Base-by-base conservation (phyloP, 2,888 invertebrate genomes). In the Halictus quadricinctus region DNA sequence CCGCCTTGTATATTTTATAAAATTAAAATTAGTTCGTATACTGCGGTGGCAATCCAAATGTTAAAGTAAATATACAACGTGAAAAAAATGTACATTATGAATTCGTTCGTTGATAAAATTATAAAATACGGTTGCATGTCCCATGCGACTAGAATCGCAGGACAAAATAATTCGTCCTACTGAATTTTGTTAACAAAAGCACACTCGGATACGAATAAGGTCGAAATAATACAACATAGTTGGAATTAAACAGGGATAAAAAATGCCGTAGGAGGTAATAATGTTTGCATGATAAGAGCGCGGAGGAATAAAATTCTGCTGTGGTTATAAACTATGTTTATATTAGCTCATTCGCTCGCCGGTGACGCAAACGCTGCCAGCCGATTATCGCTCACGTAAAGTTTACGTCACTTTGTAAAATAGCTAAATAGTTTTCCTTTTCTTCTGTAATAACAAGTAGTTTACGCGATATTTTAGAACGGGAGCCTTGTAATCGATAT, bases 341-440 rank as follows among this genome's bases (percentile, higher is more conserved):
- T 64, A 29, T 25, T 60, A 64, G 64, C 64, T 29, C 64, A 29
- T 29, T 64, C 25, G 64, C 64, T 54, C 2, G 64, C 25, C 64
- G 64, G 15, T 64, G 64, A 64, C 64, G 64, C 29, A 64, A 64
- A 64, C 64, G 29, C 29, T 15, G 15, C 54, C 64, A 29, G 64
- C 64, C 25, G 64, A 64, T 64, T 64, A 64, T 64, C 64, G 64
- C 64, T 25, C 64, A 25, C 64, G 29, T 64, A 64, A 64, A 64
- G 64, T 64, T 64, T 64, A 29, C 64, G 64, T 64, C 64, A 64
- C 64, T 64, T 64, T 64, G 64, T 64, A 7, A 64, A 64, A 64
- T 64, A 64, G 64, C 64, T 64, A 64, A 64, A 64, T 64, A 64
- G 64, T 64, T 25, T 64, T 64, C 29, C 29, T 64, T 64, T 13